Conservation (phyloP, 1,140 invertebrate species). For the Halictus rubicundus region DNA sequence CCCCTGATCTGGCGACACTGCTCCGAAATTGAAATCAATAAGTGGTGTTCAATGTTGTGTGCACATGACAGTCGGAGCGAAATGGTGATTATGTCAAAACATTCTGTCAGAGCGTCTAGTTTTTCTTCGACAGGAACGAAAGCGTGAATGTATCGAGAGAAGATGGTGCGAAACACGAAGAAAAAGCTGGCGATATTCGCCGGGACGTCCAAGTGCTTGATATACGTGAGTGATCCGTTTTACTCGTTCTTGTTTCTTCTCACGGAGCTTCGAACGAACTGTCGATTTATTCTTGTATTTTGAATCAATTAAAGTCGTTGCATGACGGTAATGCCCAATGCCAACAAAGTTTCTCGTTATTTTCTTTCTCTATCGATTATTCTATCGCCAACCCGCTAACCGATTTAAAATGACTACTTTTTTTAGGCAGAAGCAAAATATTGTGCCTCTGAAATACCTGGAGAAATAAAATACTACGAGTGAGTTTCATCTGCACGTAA, state of each 20-base stretch:
- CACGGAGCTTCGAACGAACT: neutral
- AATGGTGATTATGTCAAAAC: slow-evolving; percentile 75
- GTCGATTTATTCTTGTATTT: neutral
- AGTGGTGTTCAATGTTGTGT: slow-evolving; percentile 71
- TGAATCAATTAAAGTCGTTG: neutral
- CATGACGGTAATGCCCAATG: neutral
- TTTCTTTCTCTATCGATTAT: neutral
- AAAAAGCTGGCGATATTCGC: slow-evolving; percentile 76
- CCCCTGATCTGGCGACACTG: neutral
- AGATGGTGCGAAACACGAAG: slow-evolving; percentile 72
- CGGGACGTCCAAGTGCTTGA: slow-evolving; percentile 75
- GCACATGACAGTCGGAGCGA: slow-evolving; percentile 72
- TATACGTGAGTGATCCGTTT: slow-evolving; percentile 73
- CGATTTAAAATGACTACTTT: neutral
- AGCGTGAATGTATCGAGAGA: slow-evolving; percentile 49
- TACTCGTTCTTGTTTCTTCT: neutral
- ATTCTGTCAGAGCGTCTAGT: slow-evolving; percentile 55
- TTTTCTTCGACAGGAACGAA: slow-evolving; percentile 56
- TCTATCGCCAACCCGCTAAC: neutral
- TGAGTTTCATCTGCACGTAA: slow-evolving; percentile 64
- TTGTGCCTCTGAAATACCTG: slow-evolving; percentile 78
- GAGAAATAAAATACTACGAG: slow-evolving; percentile 78
- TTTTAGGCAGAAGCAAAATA: slow-evolving; percentile 79
- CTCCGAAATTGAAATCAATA: slow-evolving; percentile 78
- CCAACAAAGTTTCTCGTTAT: neutral